Conservation (phyloP, 2,888 invertebrate genomes). For the Carterocephalus palaemon region DNA sequence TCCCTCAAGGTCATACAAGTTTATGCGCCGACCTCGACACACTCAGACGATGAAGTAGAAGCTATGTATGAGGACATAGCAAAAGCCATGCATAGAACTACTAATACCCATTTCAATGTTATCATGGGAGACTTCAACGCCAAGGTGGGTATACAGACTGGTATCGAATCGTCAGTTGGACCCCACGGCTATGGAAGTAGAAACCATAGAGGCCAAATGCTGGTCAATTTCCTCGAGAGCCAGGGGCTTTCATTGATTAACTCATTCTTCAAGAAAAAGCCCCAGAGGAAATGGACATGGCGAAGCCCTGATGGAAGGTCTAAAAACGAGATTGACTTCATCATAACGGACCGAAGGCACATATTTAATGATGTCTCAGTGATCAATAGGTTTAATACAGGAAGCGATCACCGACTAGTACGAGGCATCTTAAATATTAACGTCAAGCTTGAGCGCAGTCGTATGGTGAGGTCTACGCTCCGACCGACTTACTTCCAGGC, state of each 20-base stretch:
- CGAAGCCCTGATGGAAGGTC: neutral
- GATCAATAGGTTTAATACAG: no score
- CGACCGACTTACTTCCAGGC: no score
- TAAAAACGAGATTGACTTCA: no score
- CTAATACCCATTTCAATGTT: conserved; percentile 17
- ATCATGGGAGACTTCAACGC: conserved; percentile 3
- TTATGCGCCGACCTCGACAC: conserved; percentile 24
- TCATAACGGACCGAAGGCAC: no score
- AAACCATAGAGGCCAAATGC: neutral
- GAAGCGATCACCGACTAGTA: no score
- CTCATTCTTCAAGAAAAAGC: neutral
- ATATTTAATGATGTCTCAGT: no score
- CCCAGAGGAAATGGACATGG: conserved; percentile 1
- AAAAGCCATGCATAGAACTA: conserved; percentile 13
- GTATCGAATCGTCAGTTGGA: no score
- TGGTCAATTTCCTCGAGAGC: neutral
- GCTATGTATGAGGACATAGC: conserved; percentile 22
- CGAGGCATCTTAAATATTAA: no score
- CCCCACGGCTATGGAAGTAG: neutral
- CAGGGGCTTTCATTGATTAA: neutral
- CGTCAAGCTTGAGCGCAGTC: no score
- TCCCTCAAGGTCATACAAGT: conserved; percentile 19
- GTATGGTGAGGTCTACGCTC: no score
- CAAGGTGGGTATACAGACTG: neutral
- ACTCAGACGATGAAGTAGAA: conserved; percentile 18